Base-by-base conservation (phyloP, 1,140 invertebrate species). In the Manduca sexta region DNA sequence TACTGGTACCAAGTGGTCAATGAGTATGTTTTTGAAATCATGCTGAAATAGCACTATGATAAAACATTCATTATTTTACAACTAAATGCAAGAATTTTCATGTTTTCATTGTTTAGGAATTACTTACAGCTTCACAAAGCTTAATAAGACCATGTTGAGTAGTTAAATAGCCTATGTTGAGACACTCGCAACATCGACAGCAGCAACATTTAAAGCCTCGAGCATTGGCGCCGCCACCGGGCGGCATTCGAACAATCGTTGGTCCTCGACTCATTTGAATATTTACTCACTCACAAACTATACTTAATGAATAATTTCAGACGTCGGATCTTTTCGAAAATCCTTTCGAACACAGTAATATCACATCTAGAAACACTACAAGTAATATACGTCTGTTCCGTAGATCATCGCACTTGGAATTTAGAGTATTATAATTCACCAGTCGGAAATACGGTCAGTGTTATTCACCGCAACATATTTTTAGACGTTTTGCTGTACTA, bases 181-280 rank as follows among this genome's bases (percentile, higher is more conserved):
- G 72, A 67, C 93, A 95, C n/a, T 92, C 91, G 64, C 91, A 95
- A 64, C 93, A 91, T 35, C 88, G 87, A 56, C 91, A 93, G 58
- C 90, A 94, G 49, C 92, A 92, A 66, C 93, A 91, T 51, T 88
- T 87, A 11, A 92, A 86, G 31, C 92, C 92, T 42, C 83, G 76
- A 15, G 74, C 60, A 11, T 69, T 65, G 1, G 39, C 42, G 4
- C 67, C 64, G 3, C 67, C 69, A 11, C 62, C 60, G 12, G 79
- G 69, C n/a, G 74, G 61, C 49, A 86, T 73, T 3, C 79, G 70
- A 10, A 86, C 74, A 26, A 87, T 77, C 16, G 81, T 84, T 13
- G 81, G 75, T 17, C 80, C 81, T 39, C 84, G 78, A 43, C 66
- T 75, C 81, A 84, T 84, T 60, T 21, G 30, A 30, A 18, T 41